Evolutionary conservation across 2,888 invertebrate genomes (phyloP).

Genomic region (Gastrophysa polygoni): DNA sequence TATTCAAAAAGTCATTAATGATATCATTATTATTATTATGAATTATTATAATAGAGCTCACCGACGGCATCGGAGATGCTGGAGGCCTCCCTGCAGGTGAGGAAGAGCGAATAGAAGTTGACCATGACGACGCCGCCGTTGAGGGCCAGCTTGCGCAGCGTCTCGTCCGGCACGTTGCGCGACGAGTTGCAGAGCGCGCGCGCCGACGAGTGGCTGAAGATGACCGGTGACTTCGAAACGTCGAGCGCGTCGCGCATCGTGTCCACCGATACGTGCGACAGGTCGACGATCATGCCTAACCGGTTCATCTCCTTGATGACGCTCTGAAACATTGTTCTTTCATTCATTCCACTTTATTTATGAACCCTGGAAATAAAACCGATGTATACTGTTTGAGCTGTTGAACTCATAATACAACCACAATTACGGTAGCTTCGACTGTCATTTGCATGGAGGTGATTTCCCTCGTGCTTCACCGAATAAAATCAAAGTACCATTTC

Average conservation of each 20-base stretch:
- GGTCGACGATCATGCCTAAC: constrained; percentile 85
- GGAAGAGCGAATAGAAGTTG: constrained; percentile 81
- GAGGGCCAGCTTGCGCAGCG: constrained; percentile 72
- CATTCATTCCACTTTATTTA: too few relatives aligned
- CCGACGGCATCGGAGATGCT: constrained; percentile 82
- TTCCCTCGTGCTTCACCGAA: too few relatives aligned
- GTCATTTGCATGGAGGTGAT: too few relatives aligned
- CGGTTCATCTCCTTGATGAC: constrained; percentile 89
- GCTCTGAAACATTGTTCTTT: too few relatives aligned
- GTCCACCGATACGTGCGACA: constrained; percentile 79
- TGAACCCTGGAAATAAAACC: not conserved
- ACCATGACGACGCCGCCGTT: constrained; percentile 88
- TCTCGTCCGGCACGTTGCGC: constrained; percentile 80
- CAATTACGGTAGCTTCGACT: too few relatives aligned
- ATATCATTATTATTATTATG: too few relatives aligned
- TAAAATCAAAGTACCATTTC: too few relatives aligned
- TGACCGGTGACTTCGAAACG: constrained; percentile 79
- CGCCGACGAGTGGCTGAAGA: constrained; percentile 86
- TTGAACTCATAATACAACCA: too few relatives aligned
- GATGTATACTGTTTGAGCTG: not conserved
- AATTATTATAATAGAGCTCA: constrained; percentile 55
- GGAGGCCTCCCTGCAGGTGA: constrained; percentile 75
- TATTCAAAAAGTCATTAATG: too few relatives aligned
- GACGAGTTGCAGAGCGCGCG: constrained; percentile 80
- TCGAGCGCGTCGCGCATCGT: constrained; percentile 83